phyloP scores from a whole-genome alignment of 2,113 vertebrate genomes.

The Bos taurus region ARS-UCD2.0 NC_037337.1:70422501-70423000 shows the following conservation, averaged over 20 bases:
- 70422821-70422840: not conserved
- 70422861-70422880: not conserved
- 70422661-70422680: not conserved
- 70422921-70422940: conserved; percentile 87
- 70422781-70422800: not conserved
- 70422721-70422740: not conserved
- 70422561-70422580: too few relatives aligned
- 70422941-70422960: conserved; percentile 74
- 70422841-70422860: not conserved
- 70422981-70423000: conserved; percentile 86
- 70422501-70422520: not conserved
- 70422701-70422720: not conserved
- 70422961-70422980: conserved; percentile 69
- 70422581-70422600: not conserved
- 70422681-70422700: not conserved
- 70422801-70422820: not conserved
- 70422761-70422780: not conserved
- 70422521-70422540: not conserved
- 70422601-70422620: not conserved
- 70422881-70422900: conserved; percentile 95
- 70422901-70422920: conserved; percentile 92
- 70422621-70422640: not conserved
- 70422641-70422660: not conserved
- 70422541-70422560: not conserved
- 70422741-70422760: not conserved